These are phyloP conservation scores for Drosophila truncata DNA, from an alignment of 1,140 invertebrate genomes.

Conservation along the genomic window DNA sequence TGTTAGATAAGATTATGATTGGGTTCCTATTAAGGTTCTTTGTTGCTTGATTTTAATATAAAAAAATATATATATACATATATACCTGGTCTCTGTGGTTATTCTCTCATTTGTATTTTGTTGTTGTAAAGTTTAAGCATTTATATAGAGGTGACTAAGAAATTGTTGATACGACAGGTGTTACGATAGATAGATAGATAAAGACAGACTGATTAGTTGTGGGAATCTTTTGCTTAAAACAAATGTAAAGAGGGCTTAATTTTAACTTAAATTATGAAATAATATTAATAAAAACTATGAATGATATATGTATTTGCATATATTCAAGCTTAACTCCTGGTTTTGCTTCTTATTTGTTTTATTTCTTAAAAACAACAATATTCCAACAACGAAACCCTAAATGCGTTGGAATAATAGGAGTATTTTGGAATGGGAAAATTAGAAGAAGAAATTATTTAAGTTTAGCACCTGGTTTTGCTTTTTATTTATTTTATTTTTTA, in stretches of 20 bases:
- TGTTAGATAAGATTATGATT: slow-evolving; percentile 46
- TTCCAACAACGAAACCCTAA: no score
- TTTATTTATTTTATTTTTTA: no score
- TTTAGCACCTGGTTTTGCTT: no score
- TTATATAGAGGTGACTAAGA: slow-evolving; percentile 23
- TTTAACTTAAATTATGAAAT: neutral
- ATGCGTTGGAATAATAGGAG: no score
- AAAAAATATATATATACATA: neutral
- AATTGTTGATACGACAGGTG: slow-evolving; percentile 7
- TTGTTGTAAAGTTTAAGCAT: neutral
- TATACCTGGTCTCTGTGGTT: neutral
- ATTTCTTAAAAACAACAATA: no score
- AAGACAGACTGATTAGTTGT: neutral
- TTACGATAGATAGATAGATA: neutral
- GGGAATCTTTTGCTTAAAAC: neutral
- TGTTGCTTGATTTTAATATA: slow-evolving; percentile 27
- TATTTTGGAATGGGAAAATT: no score
- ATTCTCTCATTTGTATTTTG: slow-evolving; percentile 9
- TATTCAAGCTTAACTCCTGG: no score
- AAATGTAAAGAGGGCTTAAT: neutral
- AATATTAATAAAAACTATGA: neutral
- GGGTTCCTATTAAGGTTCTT: slow-evolving; percentile 18
- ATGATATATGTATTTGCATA: no score
- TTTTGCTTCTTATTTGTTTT: no score
- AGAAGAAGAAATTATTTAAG: no score